phyloP scores from a whole-genome alignment of 2,797 vertebrate genomes.

The Serranus cabrilla region DNA sequence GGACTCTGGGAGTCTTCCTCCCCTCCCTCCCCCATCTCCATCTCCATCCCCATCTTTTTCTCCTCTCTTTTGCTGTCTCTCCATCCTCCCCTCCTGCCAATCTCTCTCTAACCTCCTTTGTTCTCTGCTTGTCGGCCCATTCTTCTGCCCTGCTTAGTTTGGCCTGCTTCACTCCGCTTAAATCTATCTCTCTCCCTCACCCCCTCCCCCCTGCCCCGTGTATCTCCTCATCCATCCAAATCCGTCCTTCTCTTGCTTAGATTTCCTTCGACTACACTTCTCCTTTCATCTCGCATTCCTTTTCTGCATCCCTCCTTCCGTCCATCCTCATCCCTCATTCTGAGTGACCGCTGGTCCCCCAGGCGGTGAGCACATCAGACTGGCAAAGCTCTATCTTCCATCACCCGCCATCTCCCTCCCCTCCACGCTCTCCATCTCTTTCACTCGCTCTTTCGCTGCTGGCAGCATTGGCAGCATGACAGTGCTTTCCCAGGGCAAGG shows the following conservation, averaged over 20 bases:
- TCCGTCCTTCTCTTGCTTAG: constrained; percentile 64
- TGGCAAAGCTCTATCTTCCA: constrained; percentile 81
- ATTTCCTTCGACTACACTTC: constrained; percentile 70
- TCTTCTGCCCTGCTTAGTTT: constrained; percentile 78
- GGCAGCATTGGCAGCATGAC: constrained; percentile 81
- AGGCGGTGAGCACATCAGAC: constrained; percentile 79
- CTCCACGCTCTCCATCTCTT: constrained; percentile 66
- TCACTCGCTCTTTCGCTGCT: constrained; percentile 76
- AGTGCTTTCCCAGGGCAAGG: constrained; percentile 84
- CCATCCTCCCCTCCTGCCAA: constrained; percentile 51
- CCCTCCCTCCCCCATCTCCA: constrained; percentile 20
- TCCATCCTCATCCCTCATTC: constrained; percentile 83
- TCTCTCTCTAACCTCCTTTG: constrained; percentile 79
- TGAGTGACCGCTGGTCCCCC: constrained; percentile 80
- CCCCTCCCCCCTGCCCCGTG: background rate
- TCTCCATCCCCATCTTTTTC: constrained; percentile 53
- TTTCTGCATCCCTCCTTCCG: constrained; percentile 72
- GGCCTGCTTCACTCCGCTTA: constrained; percentile 71
- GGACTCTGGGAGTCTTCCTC: constrained; percentile 69
- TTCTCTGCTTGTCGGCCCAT: constrained; percentile 63
- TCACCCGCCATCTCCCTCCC: constrained; percentile 56
- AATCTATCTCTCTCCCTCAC: constrained; percentile 48
- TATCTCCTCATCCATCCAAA: constrained; percentile 73
- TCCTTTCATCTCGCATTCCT: constrained; percentile 77
- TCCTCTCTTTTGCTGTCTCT: constrained; percentile 46